These are phyloP conservation scores for Forficula auricularia DNA, from an alignment of 1,140 invertebrate genomes.

Conservation along the genomic window DNA sequence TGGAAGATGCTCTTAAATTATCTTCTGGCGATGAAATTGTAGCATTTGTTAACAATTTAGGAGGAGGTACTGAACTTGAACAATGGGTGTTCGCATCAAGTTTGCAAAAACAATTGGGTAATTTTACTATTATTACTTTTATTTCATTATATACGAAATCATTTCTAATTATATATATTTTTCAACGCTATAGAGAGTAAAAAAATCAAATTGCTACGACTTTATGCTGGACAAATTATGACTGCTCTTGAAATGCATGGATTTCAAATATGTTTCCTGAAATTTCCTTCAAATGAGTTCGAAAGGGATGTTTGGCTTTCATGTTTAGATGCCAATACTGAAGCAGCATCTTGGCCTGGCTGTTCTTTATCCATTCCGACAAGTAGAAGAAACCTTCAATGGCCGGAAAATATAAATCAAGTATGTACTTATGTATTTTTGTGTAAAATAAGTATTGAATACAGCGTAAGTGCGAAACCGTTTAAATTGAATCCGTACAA, in stretches of 20 bases:
- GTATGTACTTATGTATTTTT: too few species aligned
- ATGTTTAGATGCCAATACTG: conserved; percentile 37
- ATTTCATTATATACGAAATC: not conserved
- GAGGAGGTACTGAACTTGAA: conserved; percentile 56
- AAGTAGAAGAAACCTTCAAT: conserved; percentile 8
- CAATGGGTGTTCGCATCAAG: conserved; percentile 55
- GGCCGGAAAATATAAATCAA: too few species aligned
- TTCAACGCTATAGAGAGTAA: too few species aligned
- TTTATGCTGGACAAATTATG: conserved; percentile 54
- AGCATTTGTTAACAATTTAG: conserved; percentile 64
- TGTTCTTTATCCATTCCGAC: conserved; percentile 10
- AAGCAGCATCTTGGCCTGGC: conserved; percentile 41
- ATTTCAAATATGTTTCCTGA: conserved; percentile 52
- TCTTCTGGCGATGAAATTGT: conserved; percentile 35
- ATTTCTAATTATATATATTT: too few species aligned
- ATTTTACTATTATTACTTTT: too few species aligned
- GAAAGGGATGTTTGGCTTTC: conserved; percentile 31
- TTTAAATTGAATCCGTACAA: too few species aligned
- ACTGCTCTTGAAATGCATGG: conserved; percentile 70
- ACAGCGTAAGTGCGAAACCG: too few species aligned
- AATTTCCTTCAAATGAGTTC: conserved; percentile 29
- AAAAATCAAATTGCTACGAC: conserved; percentile 36
- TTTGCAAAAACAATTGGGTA: conserved; percentile 41
- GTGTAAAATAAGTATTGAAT: too few species aligned
- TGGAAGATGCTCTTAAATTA: conserved; percentile 34